These are phyloP conservation scores for Athrips mouffetella DNA, from an alignment of 2,888 invertebrate genomes.

Conservation along the genomic window DNA sequence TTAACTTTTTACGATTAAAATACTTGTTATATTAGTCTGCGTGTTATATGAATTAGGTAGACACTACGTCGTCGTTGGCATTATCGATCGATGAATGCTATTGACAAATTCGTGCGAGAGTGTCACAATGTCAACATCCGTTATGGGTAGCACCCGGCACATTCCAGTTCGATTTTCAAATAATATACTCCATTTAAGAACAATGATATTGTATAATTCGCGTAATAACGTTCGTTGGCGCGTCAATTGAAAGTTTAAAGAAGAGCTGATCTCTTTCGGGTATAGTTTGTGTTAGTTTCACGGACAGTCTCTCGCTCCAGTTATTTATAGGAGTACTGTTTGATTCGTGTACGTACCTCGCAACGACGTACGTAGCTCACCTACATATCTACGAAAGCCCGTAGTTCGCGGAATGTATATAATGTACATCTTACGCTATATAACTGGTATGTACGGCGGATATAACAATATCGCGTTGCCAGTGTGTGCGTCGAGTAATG, in stretches of 20 bases:
- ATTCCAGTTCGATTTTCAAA: too few species aligned
- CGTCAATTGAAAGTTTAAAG: too few species aligned
- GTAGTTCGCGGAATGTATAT: slow-evolving; percentile 67
- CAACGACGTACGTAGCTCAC: slow-evolving; percentile 64
- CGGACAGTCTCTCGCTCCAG: slow-evolving; percentile 51
- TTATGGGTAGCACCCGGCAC: too few species aligned
- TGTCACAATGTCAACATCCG: slow-evolving; percentile 12
- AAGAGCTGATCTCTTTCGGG: slow-evolving; percentile 8
- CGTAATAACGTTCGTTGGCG: background rate
- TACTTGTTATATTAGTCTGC: too few species aligned
- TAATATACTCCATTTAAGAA: too few species aligned
- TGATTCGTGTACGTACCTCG: slow-evolving; percentile 65
- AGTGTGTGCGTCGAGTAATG: slow-evolving; percentile 67
- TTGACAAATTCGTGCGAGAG: slow-evolving; percentile 10
- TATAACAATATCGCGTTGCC: slow-evolving; percentile 62
- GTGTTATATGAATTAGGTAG: background rate
- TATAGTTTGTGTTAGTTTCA: slow-evolving; percentile 44
- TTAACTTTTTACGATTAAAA: too few species aligned
- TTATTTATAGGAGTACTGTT: slow-evolving; percentile 69
- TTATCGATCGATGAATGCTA: slow-evolving; percentile 6
- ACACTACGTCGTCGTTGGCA: background rate
- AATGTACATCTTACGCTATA: slow-evolving; percentile 72
- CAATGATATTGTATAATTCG: too few species aligned
- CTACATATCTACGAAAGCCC: slow-evolving; percentile 65
- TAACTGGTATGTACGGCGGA: slow-evolving; percentile 49